Evolutionary conservation across 2,113 vertebrate genomes (phyloP).

Genomic region (Piprites chloris): DNA sequence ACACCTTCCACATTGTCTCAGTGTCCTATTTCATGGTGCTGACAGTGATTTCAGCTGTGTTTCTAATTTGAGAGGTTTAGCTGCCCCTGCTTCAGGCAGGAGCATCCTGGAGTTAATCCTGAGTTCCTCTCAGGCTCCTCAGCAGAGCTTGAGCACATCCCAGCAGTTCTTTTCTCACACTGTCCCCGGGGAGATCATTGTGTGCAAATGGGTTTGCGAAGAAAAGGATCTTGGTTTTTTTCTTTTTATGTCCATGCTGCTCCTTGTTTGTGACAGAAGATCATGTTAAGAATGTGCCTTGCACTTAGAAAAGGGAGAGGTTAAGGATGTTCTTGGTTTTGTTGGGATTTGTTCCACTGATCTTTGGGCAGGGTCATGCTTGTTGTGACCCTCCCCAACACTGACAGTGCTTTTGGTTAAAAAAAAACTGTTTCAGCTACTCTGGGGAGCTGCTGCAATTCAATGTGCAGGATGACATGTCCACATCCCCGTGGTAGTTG

Average conservation of each 20-base stretch:
- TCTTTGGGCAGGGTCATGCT: accelerated
- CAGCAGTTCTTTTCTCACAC: background rate
- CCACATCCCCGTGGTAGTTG: background rate
- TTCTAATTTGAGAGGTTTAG: background rate
- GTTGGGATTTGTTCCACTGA: background rate
- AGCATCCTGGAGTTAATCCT: background rate
- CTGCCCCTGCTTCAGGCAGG: background rate
- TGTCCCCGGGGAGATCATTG: background rate
- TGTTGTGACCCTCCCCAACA: background rate
- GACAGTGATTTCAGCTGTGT: accelerated
- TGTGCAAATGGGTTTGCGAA: background rate
- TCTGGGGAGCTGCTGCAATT: background rate
- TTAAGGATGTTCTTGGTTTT: background rate
- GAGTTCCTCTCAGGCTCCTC: background rate
- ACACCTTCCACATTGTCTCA: background rate
- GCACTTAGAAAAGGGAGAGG: background rate
- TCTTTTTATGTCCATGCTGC: background rate
- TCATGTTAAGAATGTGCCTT: background rate
- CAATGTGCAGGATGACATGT: background rate
- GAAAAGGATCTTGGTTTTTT: background rate
- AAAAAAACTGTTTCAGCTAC: background rate
- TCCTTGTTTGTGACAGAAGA: background rate
- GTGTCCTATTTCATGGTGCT: background rate
- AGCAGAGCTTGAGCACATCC: background rate
- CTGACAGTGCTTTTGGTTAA: background rate